Conservation (phyloP, 2,888 invertebrate species). For the Ametastegia equiseti region DNA sequence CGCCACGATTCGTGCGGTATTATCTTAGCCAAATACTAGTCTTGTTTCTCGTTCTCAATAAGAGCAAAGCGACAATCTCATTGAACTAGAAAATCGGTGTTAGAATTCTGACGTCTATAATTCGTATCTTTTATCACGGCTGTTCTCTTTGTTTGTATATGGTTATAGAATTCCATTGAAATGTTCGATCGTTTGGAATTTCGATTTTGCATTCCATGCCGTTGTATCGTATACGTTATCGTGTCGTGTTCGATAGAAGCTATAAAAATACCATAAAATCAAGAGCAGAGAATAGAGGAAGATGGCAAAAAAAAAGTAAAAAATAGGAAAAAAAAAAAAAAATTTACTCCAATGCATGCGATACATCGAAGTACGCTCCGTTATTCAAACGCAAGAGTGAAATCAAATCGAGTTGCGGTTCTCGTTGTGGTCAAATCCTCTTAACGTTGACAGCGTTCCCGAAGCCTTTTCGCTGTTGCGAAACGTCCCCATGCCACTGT, state of each 20-base stretch:
- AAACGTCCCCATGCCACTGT: not conserved
- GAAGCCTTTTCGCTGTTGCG: conserved; percentile 32
- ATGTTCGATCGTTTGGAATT: not conserved
- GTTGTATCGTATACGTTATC: not conserved
- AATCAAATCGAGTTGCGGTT: conserved; percentile 22
- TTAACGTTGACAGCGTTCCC: conserved; percentile 23
- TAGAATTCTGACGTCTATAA: not conserved
- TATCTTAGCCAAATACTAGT: not conserved
- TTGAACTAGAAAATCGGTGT: not conserved
- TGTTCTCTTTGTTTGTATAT: not conserved
- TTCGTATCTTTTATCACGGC: not conserved
- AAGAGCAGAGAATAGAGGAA: not conserved
- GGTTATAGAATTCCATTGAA: not conserved
- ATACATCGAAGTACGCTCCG: conserved; percentile 18
- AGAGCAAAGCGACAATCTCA: not conserved
- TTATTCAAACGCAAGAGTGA: not conserved
- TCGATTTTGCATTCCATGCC: not conserved
- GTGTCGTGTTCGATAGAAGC: not conserved
- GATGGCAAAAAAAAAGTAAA: not conserved
- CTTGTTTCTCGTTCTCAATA: not conserved
- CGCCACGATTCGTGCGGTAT: not conserved
- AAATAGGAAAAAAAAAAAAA: not conserved
- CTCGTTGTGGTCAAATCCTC: conserved; percentile 22
- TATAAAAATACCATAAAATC: not conserved
- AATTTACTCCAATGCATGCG: not conserved